These are phyloP conservation scores for Papilio protenor DNA, from an alignment of 2,888 invertebrate genomes.

Conservation along the genomic window DNA sequence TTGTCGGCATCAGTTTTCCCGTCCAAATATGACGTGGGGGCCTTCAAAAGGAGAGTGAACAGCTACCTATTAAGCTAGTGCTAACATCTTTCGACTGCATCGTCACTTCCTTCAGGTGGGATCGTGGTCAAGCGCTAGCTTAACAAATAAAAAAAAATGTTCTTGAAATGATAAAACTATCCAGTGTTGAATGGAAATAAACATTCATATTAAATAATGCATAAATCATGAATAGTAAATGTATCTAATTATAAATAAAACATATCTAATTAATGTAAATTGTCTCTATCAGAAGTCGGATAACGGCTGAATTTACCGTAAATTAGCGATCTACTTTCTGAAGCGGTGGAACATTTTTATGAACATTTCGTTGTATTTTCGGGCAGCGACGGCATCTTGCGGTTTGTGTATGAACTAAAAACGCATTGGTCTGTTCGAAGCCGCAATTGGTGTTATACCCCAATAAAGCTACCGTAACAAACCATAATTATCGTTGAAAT, in stretches of 20 bases:
- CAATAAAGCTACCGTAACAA: slow-evolving; percentile 18
- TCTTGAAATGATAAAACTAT: background rate
- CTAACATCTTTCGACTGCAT: no score
- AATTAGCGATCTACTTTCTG: slow-evolving; percentile 37
- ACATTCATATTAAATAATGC: slow-evolving; percentile 1
- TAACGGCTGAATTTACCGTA: slow-evolving; percentile 39
- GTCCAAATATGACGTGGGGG: no score
- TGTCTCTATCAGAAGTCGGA: slow-evolving; percentile 15
- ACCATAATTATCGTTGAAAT: background rate
- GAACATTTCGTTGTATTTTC: slow-evolving; percentile 26
- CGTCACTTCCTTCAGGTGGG: no score
- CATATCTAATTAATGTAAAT: slow-evolving; percentile 35
- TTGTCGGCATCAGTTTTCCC: no score
- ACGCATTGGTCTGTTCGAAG: slow-evolving; percentile 29
- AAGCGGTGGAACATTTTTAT: slow-evolving; percentile 38
- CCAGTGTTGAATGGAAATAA: background rate
- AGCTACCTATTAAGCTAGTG: no score
- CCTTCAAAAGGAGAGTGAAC: no score
- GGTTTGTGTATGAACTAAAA: slow-evolving; percentile 37
- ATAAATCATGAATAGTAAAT: slow-evolving; percentile 25
- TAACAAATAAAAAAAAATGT: no score
- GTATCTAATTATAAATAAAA: slow-evolving; percentile 20
- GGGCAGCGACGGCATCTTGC: slow-evolving; percentile 32
- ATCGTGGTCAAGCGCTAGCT: no score
- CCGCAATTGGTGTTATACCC: slow-evolving; percentile 14